These are phyloP conservation scores for Ypsolopha sequella DNA, from an alignment of 2,888 invertebrate genomes.

Conservation along the genomic window DNA sequence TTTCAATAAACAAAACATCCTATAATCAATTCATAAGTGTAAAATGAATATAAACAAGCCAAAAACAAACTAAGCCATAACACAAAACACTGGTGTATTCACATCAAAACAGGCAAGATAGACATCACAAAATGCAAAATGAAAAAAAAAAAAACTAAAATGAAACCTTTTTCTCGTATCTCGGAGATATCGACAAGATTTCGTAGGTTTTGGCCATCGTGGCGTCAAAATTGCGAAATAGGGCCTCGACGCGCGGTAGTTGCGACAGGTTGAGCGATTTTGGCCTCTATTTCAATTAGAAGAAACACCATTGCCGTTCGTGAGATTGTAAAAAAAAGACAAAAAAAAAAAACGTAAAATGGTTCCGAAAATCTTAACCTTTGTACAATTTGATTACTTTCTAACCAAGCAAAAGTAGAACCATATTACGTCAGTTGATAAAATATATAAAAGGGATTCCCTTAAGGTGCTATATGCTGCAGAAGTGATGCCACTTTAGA, in stretches of 20 bases:
- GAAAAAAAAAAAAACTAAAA: conserved; percentile 16
- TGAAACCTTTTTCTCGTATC: conserved; percentile 48
- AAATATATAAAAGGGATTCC: too few species aligned
- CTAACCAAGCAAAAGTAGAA: too few species aligned
- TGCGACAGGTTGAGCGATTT: conserved; percentile 64
- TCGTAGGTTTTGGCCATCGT: conserved; percentile 52
- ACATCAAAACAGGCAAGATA: conserved; percentile 12
- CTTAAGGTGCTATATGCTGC: too few species aligned
- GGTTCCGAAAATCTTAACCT: background rate
- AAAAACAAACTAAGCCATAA: background rate
- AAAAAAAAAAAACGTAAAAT: background rate
- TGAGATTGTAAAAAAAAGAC: background rate
- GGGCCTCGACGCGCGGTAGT: conserved; percentile 54
- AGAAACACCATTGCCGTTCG: background rate
- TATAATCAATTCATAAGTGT: too few species aligned
- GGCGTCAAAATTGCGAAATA: conserved; percentile 55
- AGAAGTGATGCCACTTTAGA: too few species aligned
- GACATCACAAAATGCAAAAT: conserved; percentile 14
- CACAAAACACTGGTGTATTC: conserved; percentile 5
- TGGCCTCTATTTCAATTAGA: conserved; percentile 40
- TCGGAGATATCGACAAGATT: conserved; percentile 52
- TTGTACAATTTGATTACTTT: too few species aligned
- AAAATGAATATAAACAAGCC: background rate
- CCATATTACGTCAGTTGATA: too few species aligned
- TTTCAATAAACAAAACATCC: too few species aligned